Conservation (phyloP, 1,140 invertebrate species). For the Pseudomyrmex flavicornis region DNA sequence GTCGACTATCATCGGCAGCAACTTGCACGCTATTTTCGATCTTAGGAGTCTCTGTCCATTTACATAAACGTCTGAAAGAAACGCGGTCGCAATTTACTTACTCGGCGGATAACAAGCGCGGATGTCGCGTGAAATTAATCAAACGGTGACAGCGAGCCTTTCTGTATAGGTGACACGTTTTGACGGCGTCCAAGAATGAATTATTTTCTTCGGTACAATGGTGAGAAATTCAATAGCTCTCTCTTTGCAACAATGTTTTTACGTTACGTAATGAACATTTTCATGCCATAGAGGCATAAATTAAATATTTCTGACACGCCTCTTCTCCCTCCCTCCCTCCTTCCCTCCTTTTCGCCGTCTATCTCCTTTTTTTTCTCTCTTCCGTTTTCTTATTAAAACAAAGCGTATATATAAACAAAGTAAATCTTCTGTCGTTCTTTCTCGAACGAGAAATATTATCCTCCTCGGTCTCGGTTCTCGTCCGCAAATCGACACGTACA, state of each 20-base stretch:
- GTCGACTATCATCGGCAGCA: constrained; percentile 37
- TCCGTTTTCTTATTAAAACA: too few species aligned
- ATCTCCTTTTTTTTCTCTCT: too few species aligned
- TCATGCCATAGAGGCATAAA: constrained; percentile 1
- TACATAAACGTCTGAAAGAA: constrained; percentile 20
- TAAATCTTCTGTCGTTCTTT: background rate
- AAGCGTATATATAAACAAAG: background rate
- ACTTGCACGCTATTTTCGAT: constrained; percentile 15
- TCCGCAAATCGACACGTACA: constrained; percentile 10
- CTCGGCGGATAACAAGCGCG: background rate
- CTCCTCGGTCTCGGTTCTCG: background rate
- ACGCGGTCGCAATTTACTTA: constrained; percentile 2
- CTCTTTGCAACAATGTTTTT: background rate
- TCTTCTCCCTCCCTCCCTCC: background rate
- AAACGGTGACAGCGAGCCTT: background rate
- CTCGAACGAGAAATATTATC: constrained; percentile 2
- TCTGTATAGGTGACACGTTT: background rate
- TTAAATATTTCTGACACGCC: constrained; percentile 35
- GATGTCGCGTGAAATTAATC: background rate
- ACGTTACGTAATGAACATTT: constrained; percentile 20
- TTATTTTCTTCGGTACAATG: background rate
- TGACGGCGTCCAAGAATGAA: background rate
- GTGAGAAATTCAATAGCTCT: background rate
- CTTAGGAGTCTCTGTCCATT: constrained; percentile 24
- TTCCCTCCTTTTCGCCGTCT: too few species aligned